Evolutionary conservation across 2,797 vertebrate species (phyloP).

Genomic region (Psittacula derbiana): DNA sequence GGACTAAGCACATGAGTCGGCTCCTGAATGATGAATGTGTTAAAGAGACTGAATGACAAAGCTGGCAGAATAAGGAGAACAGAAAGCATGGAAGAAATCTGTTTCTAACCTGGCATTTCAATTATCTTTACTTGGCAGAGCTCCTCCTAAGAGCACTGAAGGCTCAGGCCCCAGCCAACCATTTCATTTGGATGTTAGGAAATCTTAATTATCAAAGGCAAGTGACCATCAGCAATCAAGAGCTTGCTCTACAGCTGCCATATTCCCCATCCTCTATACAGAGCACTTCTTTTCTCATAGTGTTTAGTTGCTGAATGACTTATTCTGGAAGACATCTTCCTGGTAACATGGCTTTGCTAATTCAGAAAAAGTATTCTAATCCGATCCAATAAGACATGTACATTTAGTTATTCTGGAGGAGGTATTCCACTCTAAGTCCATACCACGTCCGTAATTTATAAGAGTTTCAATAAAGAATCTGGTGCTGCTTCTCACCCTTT

Average conservation of each 20-base stretch:
- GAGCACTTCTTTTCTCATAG: not conserved
- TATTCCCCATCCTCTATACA: not conserved
- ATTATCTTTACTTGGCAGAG: not conserved
- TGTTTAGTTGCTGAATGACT: not conserved
- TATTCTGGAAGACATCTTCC: not conserved
- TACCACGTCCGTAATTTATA: not conserved
- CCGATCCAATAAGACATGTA: not conserved
- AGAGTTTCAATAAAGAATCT: not conserved
- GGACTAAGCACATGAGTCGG: not conserved
- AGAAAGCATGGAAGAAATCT: not conserved
- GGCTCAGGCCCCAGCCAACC: not conserved
- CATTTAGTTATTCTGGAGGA: not conserved
- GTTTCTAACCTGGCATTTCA: not conserved
- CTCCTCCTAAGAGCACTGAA: not conserved
- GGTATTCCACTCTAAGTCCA: not conserved
- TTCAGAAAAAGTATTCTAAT: not conserved
- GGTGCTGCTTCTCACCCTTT: not conserved
- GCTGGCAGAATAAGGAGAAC: not conserved
- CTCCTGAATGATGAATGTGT: not conserved
- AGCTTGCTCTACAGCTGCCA: not conserved
- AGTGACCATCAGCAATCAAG: not conserved
- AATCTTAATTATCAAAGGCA: not conserved
- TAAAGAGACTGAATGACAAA: not conserved
- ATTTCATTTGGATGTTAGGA: not conserved
- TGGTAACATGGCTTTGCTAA: not conserved